Conservation (phyloP, 2,113 vertebrate species). For the Orycteropus afer region DNA sequence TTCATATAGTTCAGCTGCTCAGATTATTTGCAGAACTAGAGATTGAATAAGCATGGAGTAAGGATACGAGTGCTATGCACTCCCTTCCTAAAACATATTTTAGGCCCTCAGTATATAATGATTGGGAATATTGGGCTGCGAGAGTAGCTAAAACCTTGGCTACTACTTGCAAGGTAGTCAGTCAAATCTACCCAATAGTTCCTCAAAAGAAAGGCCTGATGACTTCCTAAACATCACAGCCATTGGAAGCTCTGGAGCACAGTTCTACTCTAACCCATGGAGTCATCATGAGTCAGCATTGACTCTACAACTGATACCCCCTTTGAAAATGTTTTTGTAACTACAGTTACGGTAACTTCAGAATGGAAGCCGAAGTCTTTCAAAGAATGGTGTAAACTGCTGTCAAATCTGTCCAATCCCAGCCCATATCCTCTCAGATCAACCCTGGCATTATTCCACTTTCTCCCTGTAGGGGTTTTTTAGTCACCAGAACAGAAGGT, state of each 20-base stretch:
- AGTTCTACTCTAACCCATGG: neutral
- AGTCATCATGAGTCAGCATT: neutral
- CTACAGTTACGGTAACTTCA: neutral
- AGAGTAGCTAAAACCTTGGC: neutral
- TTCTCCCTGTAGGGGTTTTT: neutral
- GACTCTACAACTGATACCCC: neutral
- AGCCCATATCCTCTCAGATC: neutral
- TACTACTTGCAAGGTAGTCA: neutral
- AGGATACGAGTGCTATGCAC: too few relatives aligned
- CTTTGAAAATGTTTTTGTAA: neutral
- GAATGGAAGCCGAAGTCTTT: neutral
- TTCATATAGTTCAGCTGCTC: too few relatives aligned
- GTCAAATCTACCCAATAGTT: neutral
- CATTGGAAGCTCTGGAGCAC: neutral
- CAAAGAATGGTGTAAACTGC: too few relatives aligned
- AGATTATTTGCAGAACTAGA: too few relatives aligned
- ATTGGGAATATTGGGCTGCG: neutral
- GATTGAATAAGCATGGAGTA: too few relatives aligned
- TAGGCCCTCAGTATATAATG: neutral
- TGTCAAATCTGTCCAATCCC: neutral
- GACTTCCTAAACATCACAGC: too few relatives aligned
- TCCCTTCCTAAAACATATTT: neutral
- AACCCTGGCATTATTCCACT: neutral
- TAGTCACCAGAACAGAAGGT: neutral
- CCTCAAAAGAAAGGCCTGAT: too few relatives aligned